Percentiles rank a stretch among this genome's conserved stretches.
Conservation (phyloP, 2,888 invertebrate species). For the Ophion slaviceki region DNA sequence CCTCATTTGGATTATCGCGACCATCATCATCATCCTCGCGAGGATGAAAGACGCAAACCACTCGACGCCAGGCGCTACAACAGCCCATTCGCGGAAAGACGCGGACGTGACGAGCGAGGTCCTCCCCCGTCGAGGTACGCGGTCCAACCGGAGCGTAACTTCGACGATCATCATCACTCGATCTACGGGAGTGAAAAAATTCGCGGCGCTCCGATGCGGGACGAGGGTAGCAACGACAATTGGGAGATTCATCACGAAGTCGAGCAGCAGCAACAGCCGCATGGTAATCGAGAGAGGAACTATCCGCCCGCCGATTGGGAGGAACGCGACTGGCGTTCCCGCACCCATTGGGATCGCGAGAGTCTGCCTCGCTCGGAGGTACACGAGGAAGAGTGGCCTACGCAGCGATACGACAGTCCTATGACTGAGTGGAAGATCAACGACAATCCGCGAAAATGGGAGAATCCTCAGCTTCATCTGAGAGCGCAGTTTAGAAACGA, state of each 20-base stretch:
- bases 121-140: slow-evolving; percentile 76
- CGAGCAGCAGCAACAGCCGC: slow-evolving; percentile 74
- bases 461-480: slow-evolving; percentile 78
- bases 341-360: slow-evolving; percentile 81
- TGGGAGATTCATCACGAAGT: slow-evolving; percentile 81
- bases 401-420: slow-evolving; percentile 78
- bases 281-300: slow-evolving; percentile 75
- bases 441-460: slow-evolving; percentile 80
- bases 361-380: slow-evolving; percentile 80
- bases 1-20: slow-evolving; percentile 76
- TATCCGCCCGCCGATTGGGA: slow-evolving; percentile 79
- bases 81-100: slow-evolving; percentile 83
- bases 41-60: slow-evolving; percentile 78
- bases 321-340: slow-evolving; percentile 80
- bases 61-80: slow-evolving; percentile 80
- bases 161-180: slow-evolving; percentile 76
- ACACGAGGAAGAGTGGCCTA: slow-evolving; percentile 81
- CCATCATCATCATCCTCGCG: slow-evolving; percentile 73
- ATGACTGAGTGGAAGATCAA: slow-evolving; percentile 80
- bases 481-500: slow-evolving; percentile 80
- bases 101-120: slow-evolving; percentile 82
- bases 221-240: slow-evolving; percentile 79
- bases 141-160: slow-evolving; percentile 71
- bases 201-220: slow-evolving; percentile 73
- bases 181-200: slow-evolving; percentile 77